phyloP scores from a whole-genome alignment of 2,888 invertebrate genomes.

The Tryphoninae sp. region DNA sequence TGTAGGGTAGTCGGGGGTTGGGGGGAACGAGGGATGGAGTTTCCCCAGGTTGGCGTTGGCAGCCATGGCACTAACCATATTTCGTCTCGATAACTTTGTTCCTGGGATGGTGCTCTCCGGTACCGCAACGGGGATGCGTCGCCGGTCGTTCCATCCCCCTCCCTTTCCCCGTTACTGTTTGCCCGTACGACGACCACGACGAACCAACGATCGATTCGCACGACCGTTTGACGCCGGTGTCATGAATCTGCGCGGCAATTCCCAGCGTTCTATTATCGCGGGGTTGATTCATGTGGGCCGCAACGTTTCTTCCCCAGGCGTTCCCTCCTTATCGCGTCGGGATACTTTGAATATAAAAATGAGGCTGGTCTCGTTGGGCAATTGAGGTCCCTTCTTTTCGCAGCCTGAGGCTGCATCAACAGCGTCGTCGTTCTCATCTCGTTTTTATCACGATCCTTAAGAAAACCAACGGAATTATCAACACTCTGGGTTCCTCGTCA shows the following conservation, averaged over 20 bases:
- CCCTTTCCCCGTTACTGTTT: slow-evolving; percentile 34
- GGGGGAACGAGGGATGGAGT: slow-evolving; percentile 16
- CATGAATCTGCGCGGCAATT: slow-evolving; percentile 56
- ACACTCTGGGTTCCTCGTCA: neutral
- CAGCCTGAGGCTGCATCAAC: slow-evolving; percentile 12
- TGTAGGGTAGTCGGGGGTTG: slow-evolving; percentile 14
- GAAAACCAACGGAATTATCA: slow-evolving; percentile 9
- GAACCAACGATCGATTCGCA: slow-evolving; percentile 53
- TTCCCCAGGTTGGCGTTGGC: slow-evolving; percentile 12
- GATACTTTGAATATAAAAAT: slow-evolving; percentile 55
- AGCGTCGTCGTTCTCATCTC: slow-evolving; percentile 29
- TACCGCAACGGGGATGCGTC: slow-evolving; percentile 46
- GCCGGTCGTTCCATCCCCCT: too few relatives aligned
- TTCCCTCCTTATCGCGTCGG: slow-evolving; percentile 45
- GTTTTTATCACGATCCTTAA: slow-evolving; percentile 11
- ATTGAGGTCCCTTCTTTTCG: slow-evolving; percentile 22
- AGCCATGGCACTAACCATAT: slow-evolving; percentile 58
- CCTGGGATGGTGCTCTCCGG: slow-evolving; percentile 29
- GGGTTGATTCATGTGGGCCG: slow-evolving; percentile 19
- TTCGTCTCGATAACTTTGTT: slow-evolving; percentile 66
- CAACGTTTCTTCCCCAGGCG: slow-evolving; percentile 9
- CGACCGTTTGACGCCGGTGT: slow-evolving; percentile 42
- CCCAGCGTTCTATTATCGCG: slow-evolving; percentile 26
- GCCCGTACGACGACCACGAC: slow-evolving; percentile 54
- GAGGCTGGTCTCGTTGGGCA: slow-evolving; percentile 3